These are phyloP conservation scores for Chironomus striatipennis DNA, from an alignment of 1,140 invertebrate species.

Conservation along the genomic window DNA sequence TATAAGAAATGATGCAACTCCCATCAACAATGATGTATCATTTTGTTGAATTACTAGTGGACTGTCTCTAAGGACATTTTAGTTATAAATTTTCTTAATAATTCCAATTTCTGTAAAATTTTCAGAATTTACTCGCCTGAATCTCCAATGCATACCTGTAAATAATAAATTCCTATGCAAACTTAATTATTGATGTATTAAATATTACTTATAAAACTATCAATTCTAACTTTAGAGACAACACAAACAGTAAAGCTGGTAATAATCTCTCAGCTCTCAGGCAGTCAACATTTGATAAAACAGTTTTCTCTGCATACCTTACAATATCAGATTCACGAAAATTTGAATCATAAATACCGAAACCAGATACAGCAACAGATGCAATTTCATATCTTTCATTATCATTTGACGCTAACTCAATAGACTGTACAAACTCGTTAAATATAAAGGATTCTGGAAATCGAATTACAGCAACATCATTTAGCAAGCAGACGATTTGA, in stretches of 20 bases:
- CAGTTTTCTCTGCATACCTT: neutral
- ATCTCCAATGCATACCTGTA: constrained; percentile 38
- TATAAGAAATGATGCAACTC: no score
- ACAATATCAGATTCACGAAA: neutral
- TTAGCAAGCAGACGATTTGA: neutral
- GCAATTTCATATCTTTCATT: neutral
- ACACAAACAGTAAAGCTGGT: neutral
- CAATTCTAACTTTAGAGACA: neutral
- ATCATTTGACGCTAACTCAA: neutral
- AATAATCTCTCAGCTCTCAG: neutral
- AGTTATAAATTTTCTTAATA: no score
- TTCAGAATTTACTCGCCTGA: constrained; percentile 32
- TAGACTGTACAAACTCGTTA: neutral
- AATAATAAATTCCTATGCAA: no score
- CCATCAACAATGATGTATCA: no score
- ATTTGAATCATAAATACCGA: neutral
- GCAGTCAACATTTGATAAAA: neutral
- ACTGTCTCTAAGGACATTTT: no score
- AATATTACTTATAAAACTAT: neutral
- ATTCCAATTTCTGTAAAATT: no score
- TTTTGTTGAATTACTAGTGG: no score
- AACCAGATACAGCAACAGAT: neutral
- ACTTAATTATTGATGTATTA: no score
- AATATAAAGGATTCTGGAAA: neutral
- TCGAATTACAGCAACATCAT: neutral